Evolutionary conservation across 2,888 invertebrate species (phyloP), one percentile per base, ranked within the genome.

Genomic region (Dryobotodes eremita): DNA sequence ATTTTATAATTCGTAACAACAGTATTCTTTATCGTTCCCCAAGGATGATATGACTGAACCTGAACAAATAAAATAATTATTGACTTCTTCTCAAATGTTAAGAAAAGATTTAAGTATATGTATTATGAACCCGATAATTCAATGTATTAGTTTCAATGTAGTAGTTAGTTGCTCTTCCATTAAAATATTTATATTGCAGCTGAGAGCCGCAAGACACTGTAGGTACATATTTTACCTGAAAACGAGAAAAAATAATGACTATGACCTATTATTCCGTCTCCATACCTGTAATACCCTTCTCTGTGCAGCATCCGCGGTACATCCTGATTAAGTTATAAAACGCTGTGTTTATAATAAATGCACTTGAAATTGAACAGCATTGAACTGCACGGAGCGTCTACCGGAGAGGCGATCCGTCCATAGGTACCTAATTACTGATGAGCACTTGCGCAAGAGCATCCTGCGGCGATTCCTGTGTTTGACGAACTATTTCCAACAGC

Each of bases 291-390:
- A 71, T 50, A 46, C 53, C 50, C 26, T 66, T 11, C 23, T 65
- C 23, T 13, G 23, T 10, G 31, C 53, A n/a, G 74, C 65, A 46
- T 50, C 53, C 20, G 61, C 20, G 50, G 42, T 64, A 17, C 13
- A 46, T 15, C 17, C 20, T 69, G 73, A 86, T 86, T 69, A 85
- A 83, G 86, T 72, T 64, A 75, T 83, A 75, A 88, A 83, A 79
- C 70, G 50, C 71, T 71, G 57, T 77, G 77, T 77, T 85, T 76
- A 79, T 76, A 84, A 78, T 79, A 82, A 84, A 88, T 79, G 61
- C 53, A 31, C 69, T 65, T 76, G 15, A 59, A 74, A 81, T 83
- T 73, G 74, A 80, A 80, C 53, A 13, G 26, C 55, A 65, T 42
- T 36, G 48, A 79, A 26, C 48, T 20, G 50, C 42, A 15, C n/a